Base-by-base conservation (phyloP, 1,140 invertebrate species). In the Aphis gossypii region DNA sequence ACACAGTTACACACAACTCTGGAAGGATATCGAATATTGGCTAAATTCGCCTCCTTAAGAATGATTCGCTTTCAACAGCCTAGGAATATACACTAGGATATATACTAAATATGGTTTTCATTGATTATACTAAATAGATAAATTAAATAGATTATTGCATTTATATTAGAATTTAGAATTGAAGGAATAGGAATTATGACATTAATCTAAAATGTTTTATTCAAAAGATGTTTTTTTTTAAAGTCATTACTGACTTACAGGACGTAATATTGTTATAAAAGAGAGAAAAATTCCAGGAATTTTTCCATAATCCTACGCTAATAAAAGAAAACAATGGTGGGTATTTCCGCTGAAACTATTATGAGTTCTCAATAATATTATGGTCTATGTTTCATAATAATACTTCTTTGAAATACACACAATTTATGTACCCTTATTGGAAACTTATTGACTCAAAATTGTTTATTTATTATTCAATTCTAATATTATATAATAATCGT, bases 241-340 rank as follows among this genome's bases (percentile, higher is more conserved):
- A 48, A 51, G 23, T 54, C n/a, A 89, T 89, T 89, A 54, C n/a
- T 38, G 87, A 38, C n/a, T 54, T 88, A 88, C 46, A 20, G 46
- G 25, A 51, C 5, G 18, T 88, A 48, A 89, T 35, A 54, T 89
- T 54, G 87, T 89, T 51, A 35, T n/a, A 89, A 54, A 54, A 48
- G n/a, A 54, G 2, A 89, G 2, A 54, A 5, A 9, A 35, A 54
- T 89, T 54, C 84, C 44, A 38, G 1, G 84, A n/a, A n/a, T 30
- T 14, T 87, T 38, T 38, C 20, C 38, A 89, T 54, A 89, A 89
- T 54, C 48, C 48, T 89, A 89, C 48, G 21, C n/a, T 54, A 89
- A 89, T 54, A 89, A 89, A 54, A 89, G 6, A 54, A 51, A 54
- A 89, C 30, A 54, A 89, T n/a, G 48, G 48, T 89, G n/a, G 48